Conservation (phyloP, 2,797 vertebrate genomes). For the Delichon dasypus region DNA sequence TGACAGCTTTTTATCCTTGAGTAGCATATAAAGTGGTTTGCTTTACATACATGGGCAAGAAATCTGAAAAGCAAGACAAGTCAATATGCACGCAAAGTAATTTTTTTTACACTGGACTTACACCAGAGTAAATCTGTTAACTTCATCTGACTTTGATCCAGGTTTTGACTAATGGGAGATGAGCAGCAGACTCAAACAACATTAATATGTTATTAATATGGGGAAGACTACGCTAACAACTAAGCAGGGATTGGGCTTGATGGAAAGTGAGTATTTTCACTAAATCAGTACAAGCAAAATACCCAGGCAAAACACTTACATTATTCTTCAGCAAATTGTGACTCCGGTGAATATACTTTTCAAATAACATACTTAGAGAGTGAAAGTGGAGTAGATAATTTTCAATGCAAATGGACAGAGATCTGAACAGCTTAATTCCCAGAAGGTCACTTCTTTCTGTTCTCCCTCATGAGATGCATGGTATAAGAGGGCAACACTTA, state of each 20-base stretch:
- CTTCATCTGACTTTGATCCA: neutral
- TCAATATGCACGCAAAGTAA: neutral
- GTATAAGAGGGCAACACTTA: neutral
- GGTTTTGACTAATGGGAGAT: neutral
- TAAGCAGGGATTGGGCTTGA: neutral
- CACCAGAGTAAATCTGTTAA: neutral
- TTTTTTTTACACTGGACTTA: constrained; percentile 1
- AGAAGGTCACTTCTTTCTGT: neutral
- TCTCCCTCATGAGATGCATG: neutral
- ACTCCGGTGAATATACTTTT: neutral
- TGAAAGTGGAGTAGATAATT: neutral
- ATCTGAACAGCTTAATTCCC: neutral
- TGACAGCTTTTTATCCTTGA: neutral
- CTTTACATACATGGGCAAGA: neutral
- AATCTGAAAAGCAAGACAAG: neutral
- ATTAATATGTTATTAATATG: neutral
- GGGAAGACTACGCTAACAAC: neutral
- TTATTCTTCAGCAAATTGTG: neutral
- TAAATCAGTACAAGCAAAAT: neutral
- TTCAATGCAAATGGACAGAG: neutral
- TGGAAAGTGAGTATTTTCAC: neutral
- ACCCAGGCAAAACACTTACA: neutral
- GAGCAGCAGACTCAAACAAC: neutral
- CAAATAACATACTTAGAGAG: neutral
- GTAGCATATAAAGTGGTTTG: neutral